Base-by-base conservation (phyloP, 2,113 vertebrate species). In the Istiophorus platypterus region DNA sequence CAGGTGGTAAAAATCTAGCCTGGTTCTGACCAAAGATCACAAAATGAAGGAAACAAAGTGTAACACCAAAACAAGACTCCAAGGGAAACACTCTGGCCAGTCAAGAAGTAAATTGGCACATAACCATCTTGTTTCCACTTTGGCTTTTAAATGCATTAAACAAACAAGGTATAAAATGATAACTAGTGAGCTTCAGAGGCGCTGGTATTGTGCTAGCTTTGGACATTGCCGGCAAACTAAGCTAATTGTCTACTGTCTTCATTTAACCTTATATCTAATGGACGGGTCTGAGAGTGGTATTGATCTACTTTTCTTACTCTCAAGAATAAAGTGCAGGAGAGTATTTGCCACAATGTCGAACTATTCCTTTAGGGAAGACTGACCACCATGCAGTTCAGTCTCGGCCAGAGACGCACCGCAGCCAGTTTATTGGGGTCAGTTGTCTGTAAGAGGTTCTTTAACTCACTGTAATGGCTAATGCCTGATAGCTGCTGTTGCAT, bases 361-460 rank as follows among this genome's bases (percentile, higher is more conserved):
- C 14, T 67, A 13, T 27, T 64, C 20, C 12, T 52, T 41, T 4
- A 20, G 20, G 34, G 20, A 54, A 41, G 24, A 27, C 29, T 57
- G 31, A 22, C 13, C 14, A 64, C 22, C 15, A 20, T 5, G 2
- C 17, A 29, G n/a, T 54, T 57, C n/a, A 65, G 34, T 65, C n/a
- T 17, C 13, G 13, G 52, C 6, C n/a, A 14, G 17, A 57, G 29
- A 49, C 31, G 29, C 41, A 51, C 22, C 47, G 24, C 41, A 81
- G 56, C 7, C 8, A 12, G 24, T 74, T 63, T 4, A 18, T 2
- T 0, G 14, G 0, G 22, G 42, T 62, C 54, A 52, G 17, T 6
- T 5, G 61, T 72, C 67, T 72, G 8, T 77, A 26, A 26, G 56
- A 73, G 56, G 11, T n/a, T 45, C 65, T 76, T 66, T 18, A 70